Conservation (phyloP, 2,888 invertebrate genomes). For the Ectobius pallidus region DNA sequence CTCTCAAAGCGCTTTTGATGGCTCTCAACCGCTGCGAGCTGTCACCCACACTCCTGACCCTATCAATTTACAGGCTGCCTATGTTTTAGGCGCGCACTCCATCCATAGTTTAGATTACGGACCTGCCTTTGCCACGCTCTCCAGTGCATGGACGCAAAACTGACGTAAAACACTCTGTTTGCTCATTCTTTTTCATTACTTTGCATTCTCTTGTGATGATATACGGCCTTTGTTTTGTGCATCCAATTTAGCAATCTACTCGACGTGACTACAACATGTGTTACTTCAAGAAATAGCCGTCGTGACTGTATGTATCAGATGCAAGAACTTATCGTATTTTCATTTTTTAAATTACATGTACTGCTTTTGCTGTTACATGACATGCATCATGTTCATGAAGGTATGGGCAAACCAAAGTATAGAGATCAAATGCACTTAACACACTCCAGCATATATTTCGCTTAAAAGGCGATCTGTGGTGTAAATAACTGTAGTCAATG, state of each 20-base stretch:
- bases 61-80: constrained; percentile 39
- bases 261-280: neutral
- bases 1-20: constrained; percentile 37
- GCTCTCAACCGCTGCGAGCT: constrained; percentile 36
- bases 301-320: neutral
- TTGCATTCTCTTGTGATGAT: neutral
- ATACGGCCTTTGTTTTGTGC: neutral
- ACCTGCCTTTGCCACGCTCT: constrained; percentile 28
- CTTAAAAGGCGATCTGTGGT: too few species aligned
- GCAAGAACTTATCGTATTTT: neutral
- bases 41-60: constrained; percentile 33
- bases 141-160: constrained; percentile 12
- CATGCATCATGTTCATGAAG: neutral
- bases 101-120: constrained; percentile 34
- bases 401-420: constrained; percentile 1
- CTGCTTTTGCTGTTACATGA: constrained; percentile 1
- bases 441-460: too few species aligned
- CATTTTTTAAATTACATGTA: neutral
- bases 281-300: neutral
- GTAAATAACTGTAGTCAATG: too few species aligned
- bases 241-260: neutral
- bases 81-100: constrained; percentile 36
- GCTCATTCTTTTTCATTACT: constrained; percentile 4
- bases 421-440: too few species aligned
- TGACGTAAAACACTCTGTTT: constrained; percentile 14